Percentiles rank a stretch among this genome's conserved stretches.
phyloP scores from a whole-genome alignment of 1,140 invertebrate genomes.

The Scaptodrosophila lebanonensis region DNA sequence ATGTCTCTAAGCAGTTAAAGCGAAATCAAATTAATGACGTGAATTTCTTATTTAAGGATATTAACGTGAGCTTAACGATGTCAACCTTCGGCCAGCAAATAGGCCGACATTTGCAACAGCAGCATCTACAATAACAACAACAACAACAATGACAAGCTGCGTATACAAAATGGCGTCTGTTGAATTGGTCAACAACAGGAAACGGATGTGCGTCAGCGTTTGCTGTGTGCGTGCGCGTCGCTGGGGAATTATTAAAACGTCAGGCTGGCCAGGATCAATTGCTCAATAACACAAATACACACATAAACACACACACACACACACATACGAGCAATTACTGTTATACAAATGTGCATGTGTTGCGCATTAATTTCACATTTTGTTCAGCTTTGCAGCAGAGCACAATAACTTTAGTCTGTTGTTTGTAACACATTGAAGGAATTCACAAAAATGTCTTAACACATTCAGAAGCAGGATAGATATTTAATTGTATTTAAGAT shows the following conservation, averaged over 20 bases:
- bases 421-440: too few species aligned
- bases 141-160: constrained; percentile 21
- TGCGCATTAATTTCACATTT: constrained; percentile 60
- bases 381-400: constrained; percentile 43
- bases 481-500: too few species aligned
- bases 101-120: constrained; percentile 1
- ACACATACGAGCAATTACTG: constrained; percentile 40
- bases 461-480: too few species aligned
- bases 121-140: constrained; percentile 2
- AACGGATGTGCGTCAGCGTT: constrained; percentile 59
- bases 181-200: constrained; percentile 37
- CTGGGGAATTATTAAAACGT: constrained; percentile 64
- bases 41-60: constrained; percentile 61
- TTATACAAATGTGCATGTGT: constrained; percentile 36
- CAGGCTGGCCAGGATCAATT: constrained; percentile 47
- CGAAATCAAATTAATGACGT: constrained; percentile 68
- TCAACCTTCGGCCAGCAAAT: neutral
- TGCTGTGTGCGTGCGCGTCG: constrained; percentile 8
- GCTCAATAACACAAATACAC: constrained; percentile 8
- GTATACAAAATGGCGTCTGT: constrained; percentile 26
- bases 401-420: too few species aligned
- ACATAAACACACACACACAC: neutral
- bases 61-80: constrained; percentile 33
- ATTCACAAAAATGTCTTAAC: too few species aligned
- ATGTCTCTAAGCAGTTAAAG: too few species aligned